phyloP scores from a whole-genome alignment of 2,113 vertebrate genomes.

The Neotoma lepida region DNA sequence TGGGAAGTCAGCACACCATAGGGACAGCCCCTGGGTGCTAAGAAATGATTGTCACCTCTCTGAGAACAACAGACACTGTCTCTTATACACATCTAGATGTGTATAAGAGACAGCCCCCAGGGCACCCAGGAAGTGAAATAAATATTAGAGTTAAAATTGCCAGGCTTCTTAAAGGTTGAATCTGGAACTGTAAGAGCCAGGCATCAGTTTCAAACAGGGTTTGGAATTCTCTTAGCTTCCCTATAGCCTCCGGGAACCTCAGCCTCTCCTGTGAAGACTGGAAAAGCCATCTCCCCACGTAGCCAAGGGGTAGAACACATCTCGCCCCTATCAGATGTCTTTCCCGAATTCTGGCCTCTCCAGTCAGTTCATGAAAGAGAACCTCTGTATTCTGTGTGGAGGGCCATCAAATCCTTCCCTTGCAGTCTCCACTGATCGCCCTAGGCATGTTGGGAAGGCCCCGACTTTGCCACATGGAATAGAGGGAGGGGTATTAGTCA shows the following conservation, averaged over 20 bases:
- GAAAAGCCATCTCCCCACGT: not conserved
- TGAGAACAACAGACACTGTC: constrained; percentile 19
- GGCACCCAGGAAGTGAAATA: constrained; percentile 20
- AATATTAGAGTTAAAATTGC: constrained; percentile 41
- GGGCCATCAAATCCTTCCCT: not conserved
- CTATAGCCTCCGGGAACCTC: not conserved
- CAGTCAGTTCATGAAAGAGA: not conserved
- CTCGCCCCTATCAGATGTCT: not conserved
- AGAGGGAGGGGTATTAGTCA: too few species aligned
- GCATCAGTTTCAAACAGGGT: not conserved
- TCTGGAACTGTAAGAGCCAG: not conserved
- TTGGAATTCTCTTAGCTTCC: not conserved
- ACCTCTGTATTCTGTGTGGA: not conserved
- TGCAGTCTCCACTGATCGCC: not conserved
- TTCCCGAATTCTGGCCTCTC: not conserved
- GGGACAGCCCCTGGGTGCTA: not conserved
- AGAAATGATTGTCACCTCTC: constrained; percentile 25
- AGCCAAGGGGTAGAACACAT: not conserved
- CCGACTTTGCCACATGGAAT: not conserved
- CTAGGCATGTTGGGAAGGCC: accelerated
- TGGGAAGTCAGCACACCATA: not conserved
- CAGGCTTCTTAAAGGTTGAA: constrained; percentile 41
- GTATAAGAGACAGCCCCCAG: too few species aligned
- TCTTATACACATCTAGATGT: too few species aligned
- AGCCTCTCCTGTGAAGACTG: not conserved